Evolutionary conservation across 1,140 invertebrate genomes (phyloP).

Genomic region (Rhizoglyphus robini): DNA sequence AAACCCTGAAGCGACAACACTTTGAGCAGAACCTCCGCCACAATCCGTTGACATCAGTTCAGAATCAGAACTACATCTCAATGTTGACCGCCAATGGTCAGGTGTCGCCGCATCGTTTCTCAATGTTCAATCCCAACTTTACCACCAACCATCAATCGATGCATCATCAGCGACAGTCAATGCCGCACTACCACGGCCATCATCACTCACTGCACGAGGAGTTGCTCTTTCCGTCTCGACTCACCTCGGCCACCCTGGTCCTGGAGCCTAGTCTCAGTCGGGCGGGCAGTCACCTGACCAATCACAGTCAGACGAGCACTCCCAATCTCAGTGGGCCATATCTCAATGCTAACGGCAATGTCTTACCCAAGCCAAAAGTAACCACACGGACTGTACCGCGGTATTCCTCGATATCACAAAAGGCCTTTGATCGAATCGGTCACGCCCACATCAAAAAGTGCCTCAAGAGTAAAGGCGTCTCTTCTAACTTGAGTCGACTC

Average conservation of each 20-base stretch:
- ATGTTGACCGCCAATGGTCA: neutral
- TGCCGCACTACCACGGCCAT: neutral
- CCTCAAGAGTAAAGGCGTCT: no score
- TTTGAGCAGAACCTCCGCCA: neutral
- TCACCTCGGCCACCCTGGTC: conserved; percentile 3
- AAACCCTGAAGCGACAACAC: neutral
- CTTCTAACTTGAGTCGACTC: no score
- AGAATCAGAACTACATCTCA: conserved; percentile 19
- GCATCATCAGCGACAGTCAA: neutral
- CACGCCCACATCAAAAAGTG: no score
- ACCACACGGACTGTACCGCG: neutral
- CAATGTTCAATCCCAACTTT: no score
- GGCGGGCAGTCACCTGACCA: neutral
- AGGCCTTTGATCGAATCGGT: neutral
- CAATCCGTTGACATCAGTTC: conserved; percentile 2
- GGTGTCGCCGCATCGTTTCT: neutral
- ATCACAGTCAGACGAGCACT: neutral
- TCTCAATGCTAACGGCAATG: conserved; percentile 5
- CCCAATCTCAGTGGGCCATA: neutral
- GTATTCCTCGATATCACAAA: neutral
- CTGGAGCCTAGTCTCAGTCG: neutral
- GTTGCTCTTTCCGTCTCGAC: neutral
- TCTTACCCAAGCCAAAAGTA: no score
- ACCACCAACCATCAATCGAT: neutral
- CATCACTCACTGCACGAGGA: neutral